Base-by-base conservation (phyloP, 2,888 invertebrate genomes). In the Bedellia somnulentella region DNA sequence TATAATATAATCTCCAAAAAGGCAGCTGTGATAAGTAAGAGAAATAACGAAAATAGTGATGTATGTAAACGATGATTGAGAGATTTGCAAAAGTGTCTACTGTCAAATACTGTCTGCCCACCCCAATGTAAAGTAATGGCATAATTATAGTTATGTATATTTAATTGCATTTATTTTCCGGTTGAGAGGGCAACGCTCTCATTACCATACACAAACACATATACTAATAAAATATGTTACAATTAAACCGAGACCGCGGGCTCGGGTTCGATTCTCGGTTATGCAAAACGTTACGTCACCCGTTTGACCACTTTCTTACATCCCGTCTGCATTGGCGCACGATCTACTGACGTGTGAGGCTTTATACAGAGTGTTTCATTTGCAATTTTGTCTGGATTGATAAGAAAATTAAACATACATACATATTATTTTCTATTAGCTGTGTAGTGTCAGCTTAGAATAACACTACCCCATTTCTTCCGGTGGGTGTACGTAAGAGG, bases 241-340 rank as follows among this genome's bases (percentile, higher is more conserved):
- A 9, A 9, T 5, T 5, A 18, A 18, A 18, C 18, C 5, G 18
- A 18, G 5, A 18, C 9, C 5, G 5, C 18, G 18, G 18, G 18
- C 9, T 5, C 27, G 15, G 27, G 27, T 27, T 18, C 17, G 27
- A 17, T 10, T 17, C 27, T 17, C 27, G 5, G 18, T 27, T 27
- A 17, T 27, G 27, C 12, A 27, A 18, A 6, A 10, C 11, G 6
- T 27, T 16, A 12, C 27, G 27, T 12, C 10, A 27, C 11, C 27
- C 5, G 18, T 9, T 18, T 18, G 5, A 27, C 27, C 10, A 27
- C 27, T 27, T 27, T 27, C 27, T 27, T 17, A 15, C 26, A 26
- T 13, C 26, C 5, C 12, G 15, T 15, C 15, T 26, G 10, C 10
- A 15, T 11, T 26, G 26, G n/a, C 26, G 10, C n/a, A 13, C n/a